Conservation (phyloP, 1,140 invertebrate genomes). For the Halesus radiatus region DNA sequence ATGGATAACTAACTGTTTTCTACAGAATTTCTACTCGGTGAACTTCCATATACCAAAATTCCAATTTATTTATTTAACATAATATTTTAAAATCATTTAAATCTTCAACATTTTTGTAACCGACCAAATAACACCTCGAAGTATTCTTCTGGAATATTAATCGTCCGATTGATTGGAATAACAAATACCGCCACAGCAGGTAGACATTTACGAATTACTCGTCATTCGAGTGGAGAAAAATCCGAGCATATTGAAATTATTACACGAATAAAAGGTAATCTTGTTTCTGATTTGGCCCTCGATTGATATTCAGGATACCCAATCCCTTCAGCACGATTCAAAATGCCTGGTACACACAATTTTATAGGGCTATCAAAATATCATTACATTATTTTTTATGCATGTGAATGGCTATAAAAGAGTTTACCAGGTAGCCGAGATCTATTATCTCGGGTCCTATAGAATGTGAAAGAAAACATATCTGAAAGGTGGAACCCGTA, state of each 20-base stretch:
- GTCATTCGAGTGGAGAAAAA: conserved; percentile 2
- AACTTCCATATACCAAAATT: no score
- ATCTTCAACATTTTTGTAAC: no score
- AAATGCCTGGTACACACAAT: conserved; percentile 17
- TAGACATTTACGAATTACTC: conserved; percentile 16
- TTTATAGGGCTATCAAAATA: conserved; percentile 40
- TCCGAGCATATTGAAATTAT: conserved; percentile 10
- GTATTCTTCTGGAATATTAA: conserved; percentile 1
- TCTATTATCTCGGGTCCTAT: conserved; percentile 34
- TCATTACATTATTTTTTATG: conserved; percentile 43
- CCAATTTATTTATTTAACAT: no score
- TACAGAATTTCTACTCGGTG: no score
- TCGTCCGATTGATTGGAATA: conserved; percentile 1
- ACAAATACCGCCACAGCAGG: neutral
- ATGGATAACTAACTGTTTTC: no score
- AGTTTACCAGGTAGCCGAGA: conserved; percentile 31
- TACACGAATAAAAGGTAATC: conserved; percentile 41
- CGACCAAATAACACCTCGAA: neutral
- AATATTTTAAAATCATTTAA: no score
- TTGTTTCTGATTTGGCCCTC: conserved; percentile 47
- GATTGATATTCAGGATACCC: conserved; percentile 47
- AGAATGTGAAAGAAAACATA: conserved; percentile 4
- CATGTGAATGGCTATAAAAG: conserved; percentile 13
- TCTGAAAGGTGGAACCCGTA: neutral
- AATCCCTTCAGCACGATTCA: neutral